Percentiles rank a stretch among this genome's conserved stretches.
Evolutionary conservation across 2,888 invertebrate genomes (phyloP).

Genomic region (Pollenia angustigena): DNA sequence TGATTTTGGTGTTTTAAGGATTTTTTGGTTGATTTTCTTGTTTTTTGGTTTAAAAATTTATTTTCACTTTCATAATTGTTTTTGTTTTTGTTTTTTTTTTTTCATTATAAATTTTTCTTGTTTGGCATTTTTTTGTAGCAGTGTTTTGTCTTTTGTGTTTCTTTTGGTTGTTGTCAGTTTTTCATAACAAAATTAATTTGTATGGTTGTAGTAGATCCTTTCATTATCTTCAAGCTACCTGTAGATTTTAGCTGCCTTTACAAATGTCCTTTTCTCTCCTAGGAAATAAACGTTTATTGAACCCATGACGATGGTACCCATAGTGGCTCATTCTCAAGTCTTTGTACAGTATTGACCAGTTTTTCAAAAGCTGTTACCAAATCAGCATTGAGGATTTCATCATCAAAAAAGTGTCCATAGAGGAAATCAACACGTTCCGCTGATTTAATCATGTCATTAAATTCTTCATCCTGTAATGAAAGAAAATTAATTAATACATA

Average conservation of each 20-base stretch:
- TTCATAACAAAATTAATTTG: background rate
- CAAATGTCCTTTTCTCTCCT: background rate
- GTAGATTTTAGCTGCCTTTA: conserved; percentile 49
- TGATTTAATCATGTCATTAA: conserved; percentile 93
- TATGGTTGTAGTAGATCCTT: background rate
- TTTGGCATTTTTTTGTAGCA: conserved; percentile 75
- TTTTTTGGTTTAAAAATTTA: conserved; percentile 45
- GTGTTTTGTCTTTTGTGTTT: conserved; percentile 74
- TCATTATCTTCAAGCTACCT: conserved; percentile 18
- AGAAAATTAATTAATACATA: too few relatives aligned
- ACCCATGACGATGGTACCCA: conserved; percentile 99
- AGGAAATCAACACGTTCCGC: conserved; percentile 95
- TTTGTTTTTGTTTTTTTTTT: conserved; percentile 16
- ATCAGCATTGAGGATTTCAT: conserved; percentile 96
- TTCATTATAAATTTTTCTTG: conserved; percentile 10
- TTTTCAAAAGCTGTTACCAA: conserved; percentile 93
- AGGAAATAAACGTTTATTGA: conserved; percentile 86
- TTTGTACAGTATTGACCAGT: conserved; percentile 91
- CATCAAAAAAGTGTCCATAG: conserved; percentile 97
- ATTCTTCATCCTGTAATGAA: conserved; percentile 93
- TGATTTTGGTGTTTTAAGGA: conserved; percentile 61
- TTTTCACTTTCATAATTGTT: conserved; percentile 10
- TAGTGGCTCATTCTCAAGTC: conserved; percentile 95
- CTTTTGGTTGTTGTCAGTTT: conserved; percentile 43
- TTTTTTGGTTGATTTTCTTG: conserved; percentile 41